phyloP scores from a whole-genome alignment of 2,113 vertebrate genomes.

The Hippocampus barbouri region DNA sequence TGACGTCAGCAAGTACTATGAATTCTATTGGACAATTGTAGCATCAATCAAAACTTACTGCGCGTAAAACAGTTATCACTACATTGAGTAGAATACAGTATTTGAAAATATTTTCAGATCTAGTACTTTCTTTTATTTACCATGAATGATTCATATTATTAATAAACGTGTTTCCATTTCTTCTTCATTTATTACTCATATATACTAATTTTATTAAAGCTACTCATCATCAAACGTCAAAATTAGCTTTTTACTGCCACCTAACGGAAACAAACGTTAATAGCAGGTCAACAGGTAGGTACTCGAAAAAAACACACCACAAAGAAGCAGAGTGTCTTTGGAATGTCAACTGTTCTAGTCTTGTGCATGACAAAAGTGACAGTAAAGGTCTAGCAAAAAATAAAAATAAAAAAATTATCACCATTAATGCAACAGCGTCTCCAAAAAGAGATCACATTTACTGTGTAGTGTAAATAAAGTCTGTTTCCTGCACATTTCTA shows the following conservation, averaged over 20 bases:
- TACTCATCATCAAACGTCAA: not conserved
- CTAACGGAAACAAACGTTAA: slow-evolving; percentile 15
- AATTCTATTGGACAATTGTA: slow-evolving; percentile 28
- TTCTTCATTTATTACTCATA: not conserved
- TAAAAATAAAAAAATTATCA: not conserved
- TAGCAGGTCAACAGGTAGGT: not conserved
- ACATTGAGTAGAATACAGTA: no score
- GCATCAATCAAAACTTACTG: slow-evolving; percentile 17
- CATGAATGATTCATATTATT: not conserved
- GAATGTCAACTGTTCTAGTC: not conserved
- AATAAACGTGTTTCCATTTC: no score
- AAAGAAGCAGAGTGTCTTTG: not conserved
- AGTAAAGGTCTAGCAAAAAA: not conserved
- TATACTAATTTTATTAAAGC: not conserved
- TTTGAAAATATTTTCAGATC: not conserved
- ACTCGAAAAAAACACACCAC: not conserved
- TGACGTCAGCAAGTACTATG: not conserved
- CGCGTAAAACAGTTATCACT: no score
- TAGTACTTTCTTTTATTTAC: not conserved
- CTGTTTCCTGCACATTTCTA: not conserved
- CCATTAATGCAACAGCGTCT: not conserved
- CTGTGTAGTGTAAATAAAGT: not conserved
- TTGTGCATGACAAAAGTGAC: not conserved
- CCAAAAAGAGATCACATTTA: not conserved
- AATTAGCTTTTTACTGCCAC: slow-evolving; percentile 24